Base-by-base conservation (phyloP, 2,113 vertebrate species). In the Capra hircus region DNA sequence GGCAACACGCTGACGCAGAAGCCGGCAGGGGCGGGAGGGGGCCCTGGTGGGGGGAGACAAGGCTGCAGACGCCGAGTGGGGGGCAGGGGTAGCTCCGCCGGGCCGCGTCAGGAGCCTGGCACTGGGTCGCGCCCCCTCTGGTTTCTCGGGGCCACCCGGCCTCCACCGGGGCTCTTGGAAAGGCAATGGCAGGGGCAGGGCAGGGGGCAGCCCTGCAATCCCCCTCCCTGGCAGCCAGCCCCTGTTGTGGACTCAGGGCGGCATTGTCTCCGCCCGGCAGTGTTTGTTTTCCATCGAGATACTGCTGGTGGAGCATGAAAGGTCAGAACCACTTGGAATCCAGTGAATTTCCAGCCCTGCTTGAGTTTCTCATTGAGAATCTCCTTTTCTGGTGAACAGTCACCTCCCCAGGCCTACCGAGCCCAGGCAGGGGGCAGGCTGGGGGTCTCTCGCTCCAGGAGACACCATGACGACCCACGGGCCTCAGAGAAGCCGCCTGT, bases 311-410 rank as follows among this genome's bases (percentile, higher is more conserved):
- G 95, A 98, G 93, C 94, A 93, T 91, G 88, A 98, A 97, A 98
- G 97, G 98, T 98, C 97, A 98, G 74, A 92, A 94, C 59, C 91
- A 96, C 95, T 92, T 98, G 97, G 96, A 97, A 97, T 96, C 97
- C 88, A 94, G 92, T 95, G 97, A 97, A 93, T 96, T 96, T 97
- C 92, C 95, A 97, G 96, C 84, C 96, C 88, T 2, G 2, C 83
- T 90, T 60, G 97, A 71, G 78, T 90, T 97, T 98, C 82, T 96
- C 89, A 62, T 82, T 64, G 77, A 93, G 91, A 94, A 97, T 97
- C 95, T 97, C 97, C 97, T 97, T 98, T 98, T 96, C 97, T 98
- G 90, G 97, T 88, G 95, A 95, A 97, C 30, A 92, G 25, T 62
- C 30, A 62, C 86, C 95, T 96, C 67, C 83, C 55, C 9, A 64